Percentiles rank a stretch among this genome's conserved stretches.
These are phyloP conservation scores for Spinus olivaceus DNA, from an alignment of 2,797 vertebrate species.

Conservation along the genomic window DNA sequence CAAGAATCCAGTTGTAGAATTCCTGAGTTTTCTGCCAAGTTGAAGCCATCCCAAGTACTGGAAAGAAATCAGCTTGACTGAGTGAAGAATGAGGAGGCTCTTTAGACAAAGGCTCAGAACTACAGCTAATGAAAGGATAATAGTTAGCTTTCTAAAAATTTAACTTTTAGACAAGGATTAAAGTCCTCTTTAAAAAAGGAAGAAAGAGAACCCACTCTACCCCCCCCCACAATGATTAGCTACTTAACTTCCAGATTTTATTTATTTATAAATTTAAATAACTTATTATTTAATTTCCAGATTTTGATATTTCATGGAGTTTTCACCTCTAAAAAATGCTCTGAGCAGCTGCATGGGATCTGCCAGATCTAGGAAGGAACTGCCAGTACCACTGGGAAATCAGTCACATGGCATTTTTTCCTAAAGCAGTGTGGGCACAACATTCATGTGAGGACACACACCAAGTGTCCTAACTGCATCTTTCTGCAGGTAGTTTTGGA, in stretches of 20 bases:
- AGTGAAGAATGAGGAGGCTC: neutral
- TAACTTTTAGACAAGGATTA: neutral
- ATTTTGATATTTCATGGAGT: neutral
- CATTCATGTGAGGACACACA: neutral
- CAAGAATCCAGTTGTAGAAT: slow-evolving; percentile 47
- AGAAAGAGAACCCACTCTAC: neutral
- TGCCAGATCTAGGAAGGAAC: neutral
- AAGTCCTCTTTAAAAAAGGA: neutral
- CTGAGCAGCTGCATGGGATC: neutral
- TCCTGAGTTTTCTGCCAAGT: slow-evolving; percentile 46
- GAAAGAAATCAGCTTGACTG: neutral
- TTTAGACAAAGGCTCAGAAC: neutral
- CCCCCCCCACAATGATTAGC: accelerated
- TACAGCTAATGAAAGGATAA: neutral
- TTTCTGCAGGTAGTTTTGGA: neutral
- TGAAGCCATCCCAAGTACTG: slow-evolving; percentile 10
- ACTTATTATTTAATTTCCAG: neutral
- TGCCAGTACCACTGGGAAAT: neutral
- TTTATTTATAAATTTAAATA: neutral
- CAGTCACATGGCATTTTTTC: accelerated
- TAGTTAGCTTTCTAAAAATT: neutral
- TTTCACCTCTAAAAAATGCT: neutral
- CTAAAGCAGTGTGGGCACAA: neutral
- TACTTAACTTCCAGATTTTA: neutral
- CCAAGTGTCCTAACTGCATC: neutral